Percentiles rank a stretch among this genome's conserved stretches.
These are phyloP conservation scores for Dicyrtomina minuta DNA, from an alignment of 2,888 invertebrate genomes.

Conservation along the genomic window DNA sequence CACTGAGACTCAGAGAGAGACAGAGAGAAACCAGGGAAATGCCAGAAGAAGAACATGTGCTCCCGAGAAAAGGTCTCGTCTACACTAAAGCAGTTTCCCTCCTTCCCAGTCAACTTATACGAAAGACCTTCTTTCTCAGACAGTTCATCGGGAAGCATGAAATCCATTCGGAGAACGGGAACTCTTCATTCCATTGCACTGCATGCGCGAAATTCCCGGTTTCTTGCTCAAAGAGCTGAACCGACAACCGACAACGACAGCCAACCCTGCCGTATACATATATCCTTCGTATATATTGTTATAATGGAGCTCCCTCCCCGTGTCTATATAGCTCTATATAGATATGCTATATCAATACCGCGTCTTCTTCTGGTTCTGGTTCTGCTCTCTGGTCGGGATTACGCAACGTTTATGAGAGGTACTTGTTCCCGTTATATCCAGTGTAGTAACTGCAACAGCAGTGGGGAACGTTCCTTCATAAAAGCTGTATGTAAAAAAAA, in stretches of 20 bases:
- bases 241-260: no score
- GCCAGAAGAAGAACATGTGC: not conserved
- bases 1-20: no score
- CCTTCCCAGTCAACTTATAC: constrained; percentile 19
- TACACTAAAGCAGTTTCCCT: constrained; percentile 12
- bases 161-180: constrained; percentile 11
- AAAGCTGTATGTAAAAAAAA: no score
- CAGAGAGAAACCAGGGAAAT: not conserved
- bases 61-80: constrained; percentile 5
- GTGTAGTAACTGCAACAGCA: no score
- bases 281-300: no score
- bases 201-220: constrained; percentile 19
- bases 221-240: no score
- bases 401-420: not conserved
- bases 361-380: no score
- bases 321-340: not conserved
- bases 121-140: not conserved
- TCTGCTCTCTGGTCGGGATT: not conserved
- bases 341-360: no score
- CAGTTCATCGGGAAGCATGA: not conserved
- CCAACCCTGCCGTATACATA: not conserved
- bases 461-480: no score
- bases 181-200: constrained; percentile 25
- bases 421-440: no score
- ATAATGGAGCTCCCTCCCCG: not conserved